These are phyloP conservation scores for Pseudocheirus occidentalis DNA, from an alignment of 2,797 vertebrate species.

Conservation along the genomic window DNA sequence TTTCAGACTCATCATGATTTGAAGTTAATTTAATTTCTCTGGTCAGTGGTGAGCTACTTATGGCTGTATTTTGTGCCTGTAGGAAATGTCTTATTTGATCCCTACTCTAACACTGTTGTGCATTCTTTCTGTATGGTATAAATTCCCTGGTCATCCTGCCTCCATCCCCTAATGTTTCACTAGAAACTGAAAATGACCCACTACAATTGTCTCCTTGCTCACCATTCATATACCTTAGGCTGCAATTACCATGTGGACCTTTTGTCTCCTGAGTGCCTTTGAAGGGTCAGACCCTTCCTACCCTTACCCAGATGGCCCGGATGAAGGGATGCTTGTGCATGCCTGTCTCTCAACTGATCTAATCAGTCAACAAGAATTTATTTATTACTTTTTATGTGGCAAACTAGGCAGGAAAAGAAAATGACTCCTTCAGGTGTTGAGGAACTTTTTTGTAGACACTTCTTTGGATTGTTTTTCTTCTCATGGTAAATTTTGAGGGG, in stretches of 20 bases:
- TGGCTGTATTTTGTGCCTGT: conserved; percentile 1
- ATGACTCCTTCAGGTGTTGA: neutral
- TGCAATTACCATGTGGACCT: neutral
- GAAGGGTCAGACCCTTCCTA: no score
- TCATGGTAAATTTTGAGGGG: neutral
- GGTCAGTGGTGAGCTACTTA: neutral
- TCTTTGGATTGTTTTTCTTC: neutral
- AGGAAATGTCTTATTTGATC: conserved; percentile 16
- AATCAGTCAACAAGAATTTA: neutral
- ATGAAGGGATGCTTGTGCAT: neutral
- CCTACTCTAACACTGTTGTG: neutral
- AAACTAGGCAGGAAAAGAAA: neutral
- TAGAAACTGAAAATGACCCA: neutral
- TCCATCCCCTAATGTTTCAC: neutral
- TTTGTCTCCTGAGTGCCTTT: neutral
- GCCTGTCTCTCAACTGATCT: neutral
- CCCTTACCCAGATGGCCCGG: neutral
- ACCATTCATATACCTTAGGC: neutral
- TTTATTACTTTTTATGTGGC: neutral
- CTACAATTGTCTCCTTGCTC: neutral
- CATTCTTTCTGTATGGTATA: neutral
- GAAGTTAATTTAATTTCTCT: conserved; percentile 12
- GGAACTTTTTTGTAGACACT: neutral
- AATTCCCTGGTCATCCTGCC: neutral
- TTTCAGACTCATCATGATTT: neutral